Evolutionary conservation across 2,113 vertebrate genomes (phyloP).

Genomic region (Eudorcas thomsonii): DNA sequence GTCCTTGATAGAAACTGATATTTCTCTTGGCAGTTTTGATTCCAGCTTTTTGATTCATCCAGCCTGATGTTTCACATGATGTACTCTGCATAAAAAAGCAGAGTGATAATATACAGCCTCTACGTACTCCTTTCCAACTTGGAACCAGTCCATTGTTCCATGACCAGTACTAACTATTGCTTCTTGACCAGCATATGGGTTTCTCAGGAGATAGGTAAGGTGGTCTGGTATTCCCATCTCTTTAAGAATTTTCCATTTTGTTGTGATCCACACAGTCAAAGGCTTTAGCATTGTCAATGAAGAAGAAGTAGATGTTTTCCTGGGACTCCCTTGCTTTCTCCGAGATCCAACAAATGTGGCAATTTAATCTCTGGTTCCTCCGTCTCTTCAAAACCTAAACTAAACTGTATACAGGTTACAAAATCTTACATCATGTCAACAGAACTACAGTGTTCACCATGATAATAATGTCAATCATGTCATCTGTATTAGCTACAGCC

Average conservation of each 20-base stretch:
- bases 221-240: not conserved
- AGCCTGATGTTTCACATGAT: not conserved
- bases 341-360: not conserved
- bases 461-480: not conserved
- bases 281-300: not conserved
- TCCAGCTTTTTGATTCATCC: not conserved
- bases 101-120: not conserved
- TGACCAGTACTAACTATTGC: not conserved
- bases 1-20: not conserved
- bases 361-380: not conserved
- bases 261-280: not conserved
- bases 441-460: not conserved
- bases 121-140: not conserved
- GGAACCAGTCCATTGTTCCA: not conserved
- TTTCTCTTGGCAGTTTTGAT: not conserved
- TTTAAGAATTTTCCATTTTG: not conserved
- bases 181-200: not conserved
- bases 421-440: not conserved
- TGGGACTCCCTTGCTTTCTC: not conserved
- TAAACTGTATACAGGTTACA: not conserved
- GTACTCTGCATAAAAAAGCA: not conserved
- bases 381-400: not conserved
- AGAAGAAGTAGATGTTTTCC: not conserved
- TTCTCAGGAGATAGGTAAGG: not conserved
- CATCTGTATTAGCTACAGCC: not conserved